phyloP scores from a whole-genome alignment of 2,888 invertebrate genomes.

The Calameuta idolon region DNA sequence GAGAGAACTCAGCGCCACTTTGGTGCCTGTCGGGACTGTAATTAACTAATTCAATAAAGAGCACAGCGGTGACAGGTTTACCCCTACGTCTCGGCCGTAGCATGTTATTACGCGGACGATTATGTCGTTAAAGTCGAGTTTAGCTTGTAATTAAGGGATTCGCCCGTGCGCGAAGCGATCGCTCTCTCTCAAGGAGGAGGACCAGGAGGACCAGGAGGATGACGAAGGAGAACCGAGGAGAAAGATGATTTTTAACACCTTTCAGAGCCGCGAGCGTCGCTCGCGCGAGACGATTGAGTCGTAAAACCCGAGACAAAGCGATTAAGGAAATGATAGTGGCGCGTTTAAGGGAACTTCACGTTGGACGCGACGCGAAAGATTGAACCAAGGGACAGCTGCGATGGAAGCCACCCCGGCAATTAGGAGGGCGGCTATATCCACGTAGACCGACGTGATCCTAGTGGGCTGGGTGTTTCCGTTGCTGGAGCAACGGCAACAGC shows the following conservation, averaged over 20 bases:
- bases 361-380: no score
- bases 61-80: constrained; percentile 48
- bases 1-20: constrained; percentile 3
- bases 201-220: background rate
- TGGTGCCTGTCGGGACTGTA: background rate
- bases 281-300: constrained; percentile 35
- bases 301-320: constrained; percentile 29
- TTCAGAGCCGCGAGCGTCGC: constrained; percentile 2
- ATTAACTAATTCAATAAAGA: constrained; percentile 53
- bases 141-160: constrained; percentile 48
- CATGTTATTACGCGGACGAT: constrained; percentile 49
- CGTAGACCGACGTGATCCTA: no score
- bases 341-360: no score
- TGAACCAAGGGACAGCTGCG: no score
- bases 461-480: no score
- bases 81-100: constrained; percentile 35
- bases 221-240: background rate
- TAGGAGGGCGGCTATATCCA: no score
- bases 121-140: constrained; percentile 47
- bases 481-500: no score
- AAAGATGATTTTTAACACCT: constrained; percentile 1
- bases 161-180: constrained; percentile 27
- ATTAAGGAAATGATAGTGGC: no score
- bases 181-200: background rate
- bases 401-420: no score